phyloP scores from a whole-genome alignment of 2,888 invertebrate genomes.

The Stenoptilia bipunctidactyla region DNA sequence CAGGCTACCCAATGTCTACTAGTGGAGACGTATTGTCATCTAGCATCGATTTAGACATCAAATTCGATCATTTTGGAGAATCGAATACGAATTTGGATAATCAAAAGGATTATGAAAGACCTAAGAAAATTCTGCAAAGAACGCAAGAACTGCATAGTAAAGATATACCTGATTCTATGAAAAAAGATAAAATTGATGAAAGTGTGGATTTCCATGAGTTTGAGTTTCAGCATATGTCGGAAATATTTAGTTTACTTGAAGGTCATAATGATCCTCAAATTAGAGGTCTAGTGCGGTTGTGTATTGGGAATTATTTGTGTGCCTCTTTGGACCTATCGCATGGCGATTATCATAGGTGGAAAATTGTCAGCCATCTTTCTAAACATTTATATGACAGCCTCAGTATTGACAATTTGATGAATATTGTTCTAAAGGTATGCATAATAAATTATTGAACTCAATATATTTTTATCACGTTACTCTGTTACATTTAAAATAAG shows the following conservation, averaged over 20 bases:
- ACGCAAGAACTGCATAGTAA: conserved; percentile 32
- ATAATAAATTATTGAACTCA: no score
- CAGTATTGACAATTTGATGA: conserved; percentile 57
- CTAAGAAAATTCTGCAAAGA: conserved; percentile 27
- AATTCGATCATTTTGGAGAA: conserved; percentile 75
- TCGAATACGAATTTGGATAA: conserved; percentile 44
- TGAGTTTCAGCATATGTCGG: conserved; percentile 74
- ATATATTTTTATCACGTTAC: no score
- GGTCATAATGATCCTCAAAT: conserved; percentile 86
- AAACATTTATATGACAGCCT: conserved; percentile 46
- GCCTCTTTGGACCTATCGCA: conserved; percentile 69
- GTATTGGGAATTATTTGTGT: conserved; percentile 77
- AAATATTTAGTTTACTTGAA: conserved; percentile 75
- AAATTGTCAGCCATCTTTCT: conserved; percentile 35
- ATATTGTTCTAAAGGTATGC: conserved; percentile 67
- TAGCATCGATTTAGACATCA: conserved; percentile 70
- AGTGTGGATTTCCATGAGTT: conserved; percentile 25
- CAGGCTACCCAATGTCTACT: conserved; percentile 56
- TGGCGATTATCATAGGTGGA: conserved; percentile 68
- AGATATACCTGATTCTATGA: conserved; percentile 22
- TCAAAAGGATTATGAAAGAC: conserved; percentile 29
- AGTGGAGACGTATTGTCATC: conserved; percentile 48
- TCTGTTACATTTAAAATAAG: no score
- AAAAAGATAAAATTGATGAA: conserved; percentile 18
- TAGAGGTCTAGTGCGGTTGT: conserved; percentile 77